Conservation (phyloP, 2,113 vertebrate genomes). For the Perca schrenkii region DNA sequence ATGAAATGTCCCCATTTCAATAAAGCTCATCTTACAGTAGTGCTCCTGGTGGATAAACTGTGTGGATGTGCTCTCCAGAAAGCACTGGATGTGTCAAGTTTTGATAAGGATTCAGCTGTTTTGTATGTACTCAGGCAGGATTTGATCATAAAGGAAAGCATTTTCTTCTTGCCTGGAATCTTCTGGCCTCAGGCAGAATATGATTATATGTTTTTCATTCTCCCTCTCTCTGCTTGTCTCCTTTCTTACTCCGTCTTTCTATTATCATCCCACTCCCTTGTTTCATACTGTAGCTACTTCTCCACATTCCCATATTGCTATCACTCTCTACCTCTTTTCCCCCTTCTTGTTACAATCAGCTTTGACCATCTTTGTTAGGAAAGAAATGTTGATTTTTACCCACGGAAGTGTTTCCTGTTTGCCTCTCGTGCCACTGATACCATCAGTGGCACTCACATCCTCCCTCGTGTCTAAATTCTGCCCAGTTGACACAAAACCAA, state of each 20-base stretch:
- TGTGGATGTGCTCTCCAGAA: conserved; percentile 13
- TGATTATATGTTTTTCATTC: conserved; percentile 37
- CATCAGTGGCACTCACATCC: conserved; percentile 67
- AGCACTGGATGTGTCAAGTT: conserved; percentile 42
- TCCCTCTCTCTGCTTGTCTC: conserved; percentile 18
- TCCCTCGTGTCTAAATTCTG: conserved; percentile 50
- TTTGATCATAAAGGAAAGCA: conserved; percentile 57
- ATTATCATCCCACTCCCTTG: conserved; percentile 28
- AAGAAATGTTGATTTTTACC: conserved; percentile 39
- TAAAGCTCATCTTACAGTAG: no score
- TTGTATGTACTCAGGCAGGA: conserved; percentile 50
- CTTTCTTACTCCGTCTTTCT: conserved; percentile 8
- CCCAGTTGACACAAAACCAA: conserved; percentile 50
- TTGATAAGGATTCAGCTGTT: conserved; percentile 56
- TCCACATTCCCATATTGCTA: conserved; percentile 1
- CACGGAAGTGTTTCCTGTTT: conserved; percentile 80
- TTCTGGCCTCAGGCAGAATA: conserved; percentile 38
- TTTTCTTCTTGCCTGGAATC: conserved; percentile 56
- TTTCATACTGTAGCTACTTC: conserved; percentile 11
- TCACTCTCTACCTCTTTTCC: no score
- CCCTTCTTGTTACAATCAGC: conserved; percentile 25
- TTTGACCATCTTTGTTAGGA: conserved; percentile 35
- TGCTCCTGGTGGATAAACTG: background rate
- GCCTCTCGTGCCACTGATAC: conserved; percentile 65
- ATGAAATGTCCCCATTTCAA: no score